These are phyloP conservation scores for Conchocele bisecta DNA, from an alignment of 2,888 invertebrate species.

Conservation along the genomic window DNA sequence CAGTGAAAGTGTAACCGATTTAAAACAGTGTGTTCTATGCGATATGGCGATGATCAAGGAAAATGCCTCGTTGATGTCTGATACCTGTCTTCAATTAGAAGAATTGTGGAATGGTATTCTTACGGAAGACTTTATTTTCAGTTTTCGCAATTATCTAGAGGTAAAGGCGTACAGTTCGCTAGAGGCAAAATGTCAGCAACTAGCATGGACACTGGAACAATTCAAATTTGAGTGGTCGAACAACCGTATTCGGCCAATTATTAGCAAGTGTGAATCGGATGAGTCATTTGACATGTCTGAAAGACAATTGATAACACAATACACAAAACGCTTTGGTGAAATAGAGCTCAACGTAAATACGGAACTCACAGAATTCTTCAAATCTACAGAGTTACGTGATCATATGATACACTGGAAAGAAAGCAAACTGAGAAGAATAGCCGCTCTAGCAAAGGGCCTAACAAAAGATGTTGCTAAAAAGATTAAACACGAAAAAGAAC, in stretches of 20 bases:
- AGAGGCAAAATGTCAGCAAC: not conserved
- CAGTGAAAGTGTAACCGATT: not conserved
- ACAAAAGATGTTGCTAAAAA: not conserved
- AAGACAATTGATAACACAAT: not conserved
- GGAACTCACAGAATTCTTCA: not conserved
- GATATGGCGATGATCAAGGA: not conserved
- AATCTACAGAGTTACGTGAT: not conserved
- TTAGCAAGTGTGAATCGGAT: not conserved
- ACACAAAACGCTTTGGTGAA: not conserved
- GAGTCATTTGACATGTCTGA: not conserved
- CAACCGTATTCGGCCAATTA: not conserved
- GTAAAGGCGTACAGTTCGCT: conserved; percentile 2
- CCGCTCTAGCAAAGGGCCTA: not conserved
- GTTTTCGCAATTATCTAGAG: conserved; percentile 1
- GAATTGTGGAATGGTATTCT: conserved; percentile 6
- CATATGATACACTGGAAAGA: conserved; percentile 7
- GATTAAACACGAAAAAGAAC: not conserved
- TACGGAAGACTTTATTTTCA: conserved; percentile 11
- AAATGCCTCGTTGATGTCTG: not conserved
- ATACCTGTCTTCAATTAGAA: not conserved
- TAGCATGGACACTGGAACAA: not conserved
- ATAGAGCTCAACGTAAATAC: not conserved
- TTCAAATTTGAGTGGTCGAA: not conserved
- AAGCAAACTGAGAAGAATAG: not conserved
- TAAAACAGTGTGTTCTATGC: not conserved